Evolutionary conservation across 2,113 vertebrate species (phyloP), one percentile per base, ranked within the genome.

Genomic region (Heterotilapia buettikoferi): DNA sequence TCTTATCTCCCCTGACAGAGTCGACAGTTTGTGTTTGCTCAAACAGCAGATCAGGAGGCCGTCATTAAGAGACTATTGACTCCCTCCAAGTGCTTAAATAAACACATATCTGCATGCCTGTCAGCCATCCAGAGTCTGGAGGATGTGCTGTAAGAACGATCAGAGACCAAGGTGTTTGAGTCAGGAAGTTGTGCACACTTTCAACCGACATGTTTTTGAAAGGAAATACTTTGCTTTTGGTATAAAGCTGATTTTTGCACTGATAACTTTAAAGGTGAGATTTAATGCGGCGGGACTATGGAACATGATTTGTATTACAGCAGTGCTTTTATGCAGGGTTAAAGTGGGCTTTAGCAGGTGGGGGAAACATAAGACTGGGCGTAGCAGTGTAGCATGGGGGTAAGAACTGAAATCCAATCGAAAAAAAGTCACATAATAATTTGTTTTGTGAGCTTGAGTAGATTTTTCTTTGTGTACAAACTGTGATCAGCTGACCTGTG

Each of bases 1-100:
- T 82, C 90, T 90, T 93, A 92, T 93, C 94, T 92, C 83, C 38
- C 56, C 87, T 68, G 92, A 93, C 93, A 93, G 88, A 93, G 89
- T 80, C 36, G 84, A 92, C 90, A 78, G 88, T 85, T 81, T 86
- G 81, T 86, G 90, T 91, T 93, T 93, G 90, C 89, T 93, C 92
- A 93, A 88, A 90, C 91, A 86, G 89, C 85, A 66, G 88, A 93
- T 92, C 91, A 89, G 91, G 80, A 84, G 89, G 88, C 36, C 66
- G 5, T 87, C 92, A 88, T 88, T 81, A 92, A 88, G 87, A 94
- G 53, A 87, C 79, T 56, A 78, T 61, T 50, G 89, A 92, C 91
- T 92, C 83, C 86, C 43, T 81, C 43, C 29, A 4, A 86, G 82
- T 11, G 90, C 90, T 82, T 92, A 73, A 91, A 90, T 81, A 92